Evolutionary conservation across 2,888 invertebrate species (phyloP), one percentile per base, ranked within the genome.

Genomic region (Perdita meconis): DNA sequence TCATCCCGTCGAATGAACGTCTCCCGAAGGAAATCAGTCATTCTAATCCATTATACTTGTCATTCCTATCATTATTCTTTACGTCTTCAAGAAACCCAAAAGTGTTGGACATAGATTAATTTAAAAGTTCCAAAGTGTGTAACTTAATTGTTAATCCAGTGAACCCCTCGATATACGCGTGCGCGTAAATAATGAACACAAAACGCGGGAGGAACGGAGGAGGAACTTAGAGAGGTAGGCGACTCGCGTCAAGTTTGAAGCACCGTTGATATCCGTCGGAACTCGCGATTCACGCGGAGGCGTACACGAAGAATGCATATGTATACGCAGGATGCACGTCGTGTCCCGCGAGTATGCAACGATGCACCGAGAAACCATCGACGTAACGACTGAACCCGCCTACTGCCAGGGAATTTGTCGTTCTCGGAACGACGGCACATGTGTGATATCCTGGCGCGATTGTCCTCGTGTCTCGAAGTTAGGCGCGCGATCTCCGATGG

Each of bases 71-170:
- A n/a, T n/a, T n/a, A n/a, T n/a, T n/a, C n/a, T n/a, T n/a, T n/a
- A n/a, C n/a, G n/a, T n/a, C n/a, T n/a, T n/a, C n/a, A n/a, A n/a
- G n/a, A n/a, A n/a, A n/a, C n/a, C n/a, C n/a, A n/a, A n/a, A n/a
- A n/a, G n/a, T n/a, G n/a, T n/a, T n/a, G n/a, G n/a, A n/a, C n/a
- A n/a, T n/a, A 38, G 59, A 42, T 56, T 55, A 40, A 64, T 66
- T 55, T 60, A 56, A 50, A 40, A 66, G 53, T 61, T 69, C 66
- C n/a, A 36, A 26, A 55, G 71, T 74, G 67, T 63, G 64, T 40
- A 42, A 56, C 36, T 40, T 66, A 76, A 66, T 73, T 66, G 51
- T 83, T 82, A 78, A 83, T 79, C 81, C 57, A 84, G 68, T 83
- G 76, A 84, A 78, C 78, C 75, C 66, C 42, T 50, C n/a, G 38